A percentile compares a stretch with the other conserved stretches of the same genome.
These are phyloP conservation scores for Trichonephila inaurata DNA, from an alignment of 1,140 invertebrate genomes.

Conservation along the genomic window DNA sequence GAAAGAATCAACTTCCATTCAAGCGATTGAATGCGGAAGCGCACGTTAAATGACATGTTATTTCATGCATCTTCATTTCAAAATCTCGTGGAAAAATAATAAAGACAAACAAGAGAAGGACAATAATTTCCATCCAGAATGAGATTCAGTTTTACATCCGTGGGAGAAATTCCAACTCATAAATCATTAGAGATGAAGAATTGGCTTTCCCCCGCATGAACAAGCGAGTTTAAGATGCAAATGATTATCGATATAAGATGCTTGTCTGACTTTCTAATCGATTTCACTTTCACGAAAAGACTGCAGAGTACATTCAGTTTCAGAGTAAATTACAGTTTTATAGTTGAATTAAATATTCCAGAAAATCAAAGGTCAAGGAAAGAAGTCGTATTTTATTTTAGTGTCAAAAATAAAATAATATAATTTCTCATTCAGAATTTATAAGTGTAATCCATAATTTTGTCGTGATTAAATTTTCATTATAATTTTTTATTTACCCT, in stretches of 20 bases:
- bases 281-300: background rate
- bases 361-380: too few relatives aligned
- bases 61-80: background rate
- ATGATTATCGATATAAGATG: conserved; percentile 1
- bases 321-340: too few relatives aligned
- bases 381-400: too few relatives aligned
- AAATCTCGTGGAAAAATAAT: background rate
- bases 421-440: too few relatives aligned
- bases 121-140: background rate
- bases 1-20: background rate
- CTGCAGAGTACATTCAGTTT: too few relatives aligned
- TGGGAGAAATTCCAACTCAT: background rate
- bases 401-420: too few relatives aligned
- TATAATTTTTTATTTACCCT: too few relatives aligned
- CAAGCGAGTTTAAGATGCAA: conserved; percentile 11
- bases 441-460: too few relatives aligned
- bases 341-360: too few relatives aligned
- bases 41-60: background rate
- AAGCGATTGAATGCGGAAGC: background rate
- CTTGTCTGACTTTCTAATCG: background rate
- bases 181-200: background rate
- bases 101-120: background rate
- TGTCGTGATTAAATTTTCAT: too few relatives aligned
- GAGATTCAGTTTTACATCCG: background rate
- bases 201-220: background rate